These are phyloP conservation scores for Esox masquinongy DNA, from an alignment of 2,797 vertebrate species.

Conservation along the genomic window DNA sequence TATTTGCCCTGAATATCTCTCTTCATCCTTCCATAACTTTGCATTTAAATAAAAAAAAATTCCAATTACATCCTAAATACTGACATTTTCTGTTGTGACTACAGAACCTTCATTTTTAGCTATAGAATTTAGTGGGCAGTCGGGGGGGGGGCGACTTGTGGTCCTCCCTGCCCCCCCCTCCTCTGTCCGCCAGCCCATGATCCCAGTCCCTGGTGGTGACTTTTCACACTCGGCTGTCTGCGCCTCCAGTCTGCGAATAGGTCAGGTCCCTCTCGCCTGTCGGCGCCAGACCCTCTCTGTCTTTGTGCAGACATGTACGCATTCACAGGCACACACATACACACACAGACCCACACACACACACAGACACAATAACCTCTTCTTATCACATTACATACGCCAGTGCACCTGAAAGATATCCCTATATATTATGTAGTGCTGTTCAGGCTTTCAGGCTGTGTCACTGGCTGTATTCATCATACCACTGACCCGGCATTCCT, in stretches of 20 bases:
- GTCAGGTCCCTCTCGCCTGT: conserved; percentile 66
- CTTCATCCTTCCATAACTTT: no score
- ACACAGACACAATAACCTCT: conserved; percentile 16
- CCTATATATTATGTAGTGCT: neutral
- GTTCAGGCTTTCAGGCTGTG: neutral
- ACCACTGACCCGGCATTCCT: neutral
- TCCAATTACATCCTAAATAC: no score
- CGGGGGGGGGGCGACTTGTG: no score
- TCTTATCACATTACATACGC: neutral
- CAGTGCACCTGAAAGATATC: neutral
- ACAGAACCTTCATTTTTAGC: no score
- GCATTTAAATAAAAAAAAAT: no score
- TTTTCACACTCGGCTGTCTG: conserved; percentile 67
- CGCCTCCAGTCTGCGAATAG: conserved; percentile 68
- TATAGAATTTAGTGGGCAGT: no score
- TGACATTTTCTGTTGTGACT: no score
- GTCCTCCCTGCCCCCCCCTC: no score
- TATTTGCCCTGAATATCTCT: no score
- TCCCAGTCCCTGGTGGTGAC: conserved; percentile 61
- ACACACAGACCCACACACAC: conserved; percentile 22
- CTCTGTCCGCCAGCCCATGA: neutral
- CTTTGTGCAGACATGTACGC: conserved; percentile 33
- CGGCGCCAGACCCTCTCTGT: conserved; percentile 53
- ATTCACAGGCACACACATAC: conserved; percentile 23
- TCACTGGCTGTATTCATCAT: neutral